phyloP scores from a whole-genome alignment of 2,888 invertebrate species.

The Morpho achilles region DNA sequence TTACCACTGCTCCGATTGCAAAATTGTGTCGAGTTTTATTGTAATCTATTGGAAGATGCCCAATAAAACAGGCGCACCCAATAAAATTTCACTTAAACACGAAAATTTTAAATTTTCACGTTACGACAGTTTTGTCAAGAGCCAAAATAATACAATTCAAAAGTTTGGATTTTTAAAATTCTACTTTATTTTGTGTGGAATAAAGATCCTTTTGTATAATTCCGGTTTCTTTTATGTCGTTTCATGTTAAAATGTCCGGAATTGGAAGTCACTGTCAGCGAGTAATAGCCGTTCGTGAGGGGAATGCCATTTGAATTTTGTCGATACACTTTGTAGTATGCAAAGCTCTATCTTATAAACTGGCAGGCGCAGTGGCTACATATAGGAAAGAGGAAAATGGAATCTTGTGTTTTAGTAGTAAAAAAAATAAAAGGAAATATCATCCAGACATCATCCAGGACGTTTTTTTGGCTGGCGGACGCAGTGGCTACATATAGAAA shows the following conservation, averaged over 20 bases:
- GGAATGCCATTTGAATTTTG: constrained; percentile 66
- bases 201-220: constrained; percentile 33
- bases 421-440: too few relatives aligned
- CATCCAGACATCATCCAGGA: too few relatives aligned
- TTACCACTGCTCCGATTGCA: too few relatives aligned
- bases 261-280: constrained; percentile 77
- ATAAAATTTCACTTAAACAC: constrained; percentile 77
- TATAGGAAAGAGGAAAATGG: not conserved
- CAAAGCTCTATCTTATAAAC: constrained; percentile 21
- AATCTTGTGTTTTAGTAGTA: too few relatives aligned
- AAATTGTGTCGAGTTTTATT: not conserved
- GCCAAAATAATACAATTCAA: constrained; percentile 32
- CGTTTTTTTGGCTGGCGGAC: not conserved
- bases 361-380: not conserved
- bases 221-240: constrained; percentile 33
- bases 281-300: constrained; percentile 74
- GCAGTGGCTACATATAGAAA: not conserved
- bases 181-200: not conserved
- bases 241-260: constrained; percentile 47
- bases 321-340: constrained; percentile 42
- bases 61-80: constrained; percentile 65
- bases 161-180: constrained; percentile 11
- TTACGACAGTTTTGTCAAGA: constrained; percentile 45
- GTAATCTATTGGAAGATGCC: constrained; percentile 41
- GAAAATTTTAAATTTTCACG: constrained; percentile 73